phyloP scores from a whole-genome alignment of 2,113 vertebrate species.

The Lanius ludovicianus region DNA sequence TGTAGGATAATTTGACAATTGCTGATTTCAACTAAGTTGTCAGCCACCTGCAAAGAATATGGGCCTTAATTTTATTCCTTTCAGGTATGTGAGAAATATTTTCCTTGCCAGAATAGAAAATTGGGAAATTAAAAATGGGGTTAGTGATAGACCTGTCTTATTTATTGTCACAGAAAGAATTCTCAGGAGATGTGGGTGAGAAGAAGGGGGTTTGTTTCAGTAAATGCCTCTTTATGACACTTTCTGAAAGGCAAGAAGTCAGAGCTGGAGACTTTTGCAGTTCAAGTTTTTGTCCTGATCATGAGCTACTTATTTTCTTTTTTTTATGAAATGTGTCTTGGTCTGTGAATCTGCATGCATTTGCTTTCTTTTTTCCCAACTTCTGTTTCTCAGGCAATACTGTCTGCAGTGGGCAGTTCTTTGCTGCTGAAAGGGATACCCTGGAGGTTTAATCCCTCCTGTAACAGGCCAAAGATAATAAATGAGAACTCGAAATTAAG shows the following conservation, averaged over 20 bases:
- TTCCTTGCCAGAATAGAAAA: neutral
- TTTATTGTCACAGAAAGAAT: neutral
- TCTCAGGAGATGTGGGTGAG: neutral
- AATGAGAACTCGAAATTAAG: neutral
- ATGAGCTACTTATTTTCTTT: neutral
- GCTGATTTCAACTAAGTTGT: neutral
- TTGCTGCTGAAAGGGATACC: neutral
- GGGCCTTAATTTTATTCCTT: neutral
- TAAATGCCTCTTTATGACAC: neutral
- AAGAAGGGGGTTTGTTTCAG: neutral
- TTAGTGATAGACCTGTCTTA: neutral
- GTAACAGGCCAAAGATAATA: neutral
- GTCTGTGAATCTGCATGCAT: neutral
- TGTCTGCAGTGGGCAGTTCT: neutral
- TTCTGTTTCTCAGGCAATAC: neutral
- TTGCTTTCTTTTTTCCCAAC: neutral
- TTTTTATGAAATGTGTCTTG: neutral
- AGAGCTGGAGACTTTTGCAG: neutral
- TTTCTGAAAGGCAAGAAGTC: neutral
- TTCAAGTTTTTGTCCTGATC: neutral
- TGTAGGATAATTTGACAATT: neutral
- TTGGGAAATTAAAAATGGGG: neutral
- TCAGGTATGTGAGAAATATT: neutral
- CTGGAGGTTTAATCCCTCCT: neutral
- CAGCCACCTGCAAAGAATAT: neutral